Evolutionary conservation across 2,797 vertebrate genomes (phyloP).

Genomic region (Clarias pachynema): DNA sequence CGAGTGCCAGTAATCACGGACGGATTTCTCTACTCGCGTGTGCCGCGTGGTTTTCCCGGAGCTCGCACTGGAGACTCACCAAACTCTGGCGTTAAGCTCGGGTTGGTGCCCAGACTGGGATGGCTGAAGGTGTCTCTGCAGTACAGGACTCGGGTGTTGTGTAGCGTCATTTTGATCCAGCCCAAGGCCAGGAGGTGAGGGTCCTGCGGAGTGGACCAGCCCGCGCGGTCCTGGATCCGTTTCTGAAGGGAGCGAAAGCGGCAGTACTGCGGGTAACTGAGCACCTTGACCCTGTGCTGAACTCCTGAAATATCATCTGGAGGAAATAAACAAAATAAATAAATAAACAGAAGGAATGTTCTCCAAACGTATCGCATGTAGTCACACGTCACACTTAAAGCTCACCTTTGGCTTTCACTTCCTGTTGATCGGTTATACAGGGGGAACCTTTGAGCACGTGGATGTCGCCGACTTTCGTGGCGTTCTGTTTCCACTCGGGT

Average conservation of each 20-base stretch:
- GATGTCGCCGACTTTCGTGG: conserved; percentile 38
- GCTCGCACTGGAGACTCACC: conserved; percentile 65
- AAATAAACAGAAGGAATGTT: neutral
- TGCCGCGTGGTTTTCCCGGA: neutral
- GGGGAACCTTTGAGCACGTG: conserved; percentile 33
- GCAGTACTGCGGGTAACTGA: conserved; percentile 84
- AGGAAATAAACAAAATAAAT: neutral
- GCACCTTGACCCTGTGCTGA: conserved; percentile 68
- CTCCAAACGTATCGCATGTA: neutral
- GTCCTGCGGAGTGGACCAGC: conserved; percentile 61
- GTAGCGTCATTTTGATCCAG: conserved; percentile 63
- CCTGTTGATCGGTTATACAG: conserved; percentile 41
- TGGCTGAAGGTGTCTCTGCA: conserved; percentile 82
- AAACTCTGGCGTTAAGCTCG: conserved; percentile 74
- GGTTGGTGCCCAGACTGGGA: conserved; percentile 74
- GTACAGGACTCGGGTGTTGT: conserved; percentile 73
- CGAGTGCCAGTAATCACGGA: too few species aligned
- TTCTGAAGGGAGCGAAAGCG: conserved; percentile 79
- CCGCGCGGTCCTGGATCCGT: conserved; percentile 65
- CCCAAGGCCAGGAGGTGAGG: conserved; percentile 77
- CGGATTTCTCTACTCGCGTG: neutral
- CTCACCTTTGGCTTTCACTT: conserved; percentile 59
- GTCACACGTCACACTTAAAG: neutral
- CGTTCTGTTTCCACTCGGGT: conserved; percentile 60
- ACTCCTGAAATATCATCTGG: conserved; percentile 33